These are phyloP conservation scores for Gymnocephalus cernua DNA, from an alignment of 2,113 vertebrate genomes.

Conservation along the genomic window DNA sequence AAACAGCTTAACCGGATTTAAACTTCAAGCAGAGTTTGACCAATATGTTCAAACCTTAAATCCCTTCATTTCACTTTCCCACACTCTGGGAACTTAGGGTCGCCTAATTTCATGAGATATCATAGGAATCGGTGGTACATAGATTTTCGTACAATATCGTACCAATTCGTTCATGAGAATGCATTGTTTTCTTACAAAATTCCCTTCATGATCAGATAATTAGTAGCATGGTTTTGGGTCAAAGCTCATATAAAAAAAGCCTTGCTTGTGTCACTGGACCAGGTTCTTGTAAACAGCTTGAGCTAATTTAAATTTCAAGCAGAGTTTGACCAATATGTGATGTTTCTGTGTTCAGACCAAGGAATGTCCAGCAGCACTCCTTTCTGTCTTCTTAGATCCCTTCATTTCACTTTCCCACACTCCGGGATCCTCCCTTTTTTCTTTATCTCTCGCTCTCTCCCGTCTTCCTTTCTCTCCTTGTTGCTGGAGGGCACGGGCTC, in stretches of 20 bases:
- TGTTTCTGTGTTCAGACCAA: background rate
- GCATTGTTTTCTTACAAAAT: no score
- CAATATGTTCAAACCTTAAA: no score
- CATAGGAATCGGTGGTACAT: no score
- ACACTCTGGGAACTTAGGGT: no score
- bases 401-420: constrained; percentile 73
- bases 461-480: constrained; percentile 43
- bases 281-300: constrained; percentile 59
- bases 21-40: no score
- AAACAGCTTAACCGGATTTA: no score
- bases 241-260: constrained; percentile 1
- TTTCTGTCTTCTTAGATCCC: constrained; percentile 32
- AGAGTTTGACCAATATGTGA: constrained; percentile 41
- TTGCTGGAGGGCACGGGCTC: constrained; percentile 68
- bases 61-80: no score
- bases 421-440: constrained; percentile 59
- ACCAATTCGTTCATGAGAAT: no score
- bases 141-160: no score
- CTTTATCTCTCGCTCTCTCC: constrained; percentile 49
- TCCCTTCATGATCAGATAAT: background rate
- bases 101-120: no score
- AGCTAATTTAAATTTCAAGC: constrained; percentile 53
- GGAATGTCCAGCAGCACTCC: constrained; percentile 24
- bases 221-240: background rate
- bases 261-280: constrained; percentile 7